phyloP scores from a whole-genome alignment of 1,140 invertebrate species.

The Acarapis woodi region DNA sequence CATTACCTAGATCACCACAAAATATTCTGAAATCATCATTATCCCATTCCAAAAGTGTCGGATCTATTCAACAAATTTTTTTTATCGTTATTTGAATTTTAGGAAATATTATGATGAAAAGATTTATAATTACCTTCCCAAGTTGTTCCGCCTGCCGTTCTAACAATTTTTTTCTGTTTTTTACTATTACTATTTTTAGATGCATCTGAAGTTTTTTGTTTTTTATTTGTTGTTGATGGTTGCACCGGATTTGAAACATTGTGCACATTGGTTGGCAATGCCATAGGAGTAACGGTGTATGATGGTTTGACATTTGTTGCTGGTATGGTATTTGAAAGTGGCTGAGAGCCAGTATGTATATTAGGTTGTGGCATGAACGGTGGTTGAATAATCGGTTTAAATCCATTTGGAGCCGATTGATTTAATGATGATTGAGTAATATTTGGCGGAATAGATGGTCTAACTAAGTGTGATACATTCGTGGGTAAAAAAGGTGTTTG shows the following conservation, averaged over 20 bases:
- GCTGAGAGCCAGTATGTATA: not conserved
- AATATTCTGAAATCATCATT: conserved; percentile 92
- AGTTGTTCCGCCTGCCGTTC: conserved; percentile 61
- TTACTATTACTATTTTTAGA: conserved; percentile 21
- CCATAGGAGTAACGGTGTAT: conserved; percentile 9
- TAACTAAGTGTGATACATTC: not conserved
- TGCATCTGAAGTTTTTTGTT: not conserved
- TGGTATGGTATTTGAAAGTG: not conserved
- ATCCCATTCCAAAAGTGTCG: conserved; percentile 64
- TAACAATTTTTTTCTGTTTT: conserved; percentile 43
- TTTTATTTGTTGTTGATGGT: conserved; percentile 6
- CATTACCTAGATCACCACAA: conserved; percentile 94
- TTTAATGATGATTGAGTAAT: conserved; percentile 3
- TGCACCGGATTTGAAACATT: not conserved
- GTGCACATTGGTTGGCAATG: conserved; percentile 1
- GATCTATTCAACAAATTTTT: too few species aligned
- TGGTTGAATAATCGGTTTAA: not conserved
- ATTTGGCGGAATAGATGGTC: conserved; percentile 1
- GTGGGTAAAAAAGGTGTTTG: conserved; percentile 4
- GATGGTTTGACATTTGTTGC: too few species aligned
- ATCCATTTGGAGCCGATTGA: conserved; percentile 1
- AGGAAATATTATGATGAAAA: too few species aligned
- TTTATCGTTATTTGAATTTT: too few species aligned
- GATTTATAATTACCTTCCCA: conserved; percentile 82
- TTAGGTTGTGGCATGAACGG: not conserved